Percentiles rank a stretch among this genome's conserved stretches.
Evolutionary conservation across 2,888 invertebrate genomes (phyloP).

Genomic region (Cerastoderma edule): DNA sequence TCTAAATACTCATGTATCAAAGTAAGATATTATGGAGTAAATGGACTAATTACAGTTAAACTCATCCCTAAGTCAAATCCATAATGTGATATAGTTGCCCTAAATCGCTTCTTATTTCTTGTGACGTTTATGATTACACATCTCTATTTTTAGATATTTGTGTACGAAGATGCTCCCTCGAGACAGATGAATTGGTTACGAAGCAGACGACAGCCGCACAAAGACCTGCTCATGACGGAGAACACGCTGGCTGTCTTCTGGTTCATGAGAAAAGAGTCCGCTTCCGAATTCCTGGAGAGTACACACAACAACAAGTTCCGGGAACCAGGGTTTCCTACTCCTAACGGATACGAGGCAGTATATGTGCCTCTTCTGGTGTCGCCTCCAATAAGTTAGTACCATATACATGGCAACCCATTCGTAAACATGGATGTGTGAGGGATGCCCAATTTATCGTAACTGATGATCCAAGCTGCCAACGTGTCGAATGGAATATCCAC

Average conservation of each 20-base stretch:
- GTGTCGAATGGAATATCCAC: too few relatives aligned
- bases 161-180: constrained; percentile 35
- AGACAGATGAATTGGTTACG: constrained; percentile 34
- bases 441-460: too few relatives aligned
- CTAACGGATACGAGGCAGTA: constrained; percentile 44
- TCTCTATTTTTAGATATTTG: constrained; percentile 29
- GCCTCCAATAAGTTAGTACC: constrained; percentile 41
- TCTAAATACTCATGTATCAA: not conserved
- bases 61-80: too few relatives aligned
- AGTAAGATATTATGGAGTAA: not conserved
- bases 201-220: constrained; percentile 26
- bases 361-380: constrained; percentile 37
- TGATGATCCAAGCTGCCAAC: too few relatives aligned
- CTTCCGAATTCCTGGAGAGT: constrained; percentile 56
- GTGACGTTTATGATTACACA: not conserved
- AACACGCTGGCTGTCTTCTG: constrained; percentile 64
- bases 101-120: not conserved
- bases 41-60: too few relatives aligned
- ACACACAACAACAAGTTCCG: constrained; percentile 43
- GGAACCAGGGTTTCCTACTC: constrained; percentile 48
- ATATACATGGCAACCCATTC: too few relatives aligned
- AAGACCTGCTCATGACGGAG: constrained; percentile 41
- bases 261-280: constrained; percentile 58
- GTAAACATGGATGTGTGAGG: not conserved
- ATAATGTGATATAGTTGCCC: too few relatives aligned